Evolutionary conservation across 2,888 invertebrate species (phyloP).

Genomic region (Pachliopta kotzebuea): DNA sequence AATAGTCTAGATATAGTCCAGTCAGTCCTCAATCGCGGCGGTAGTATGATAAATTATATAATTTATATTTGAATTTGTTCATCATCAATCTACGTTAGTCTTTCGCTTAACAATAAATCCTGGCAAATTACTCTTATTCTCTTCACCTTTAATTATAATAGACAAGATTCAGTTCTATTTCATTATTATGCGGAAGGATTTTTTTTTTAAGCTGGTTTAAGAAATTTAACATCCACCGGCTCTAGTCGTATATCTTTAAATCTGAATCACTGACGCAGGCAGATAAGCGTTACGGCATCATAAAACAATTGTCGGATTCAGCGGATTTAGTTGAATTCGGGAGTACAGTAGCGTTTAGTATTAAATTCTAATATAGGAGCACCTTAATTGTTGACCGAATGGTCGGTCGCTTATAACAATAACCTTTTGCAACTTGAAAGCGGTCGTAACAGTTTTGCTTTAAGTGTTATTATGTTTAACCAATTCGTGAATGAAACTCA

Average conservation of each 20-base stretch:
- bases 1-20: too few species aligned
- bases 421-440: not conserved
- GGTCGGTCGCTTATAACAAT: constrained; percentile 1
- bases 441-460: constrained; percentile 8
- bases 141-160: not conserved
- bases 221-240: not conserved
- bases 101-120: too few species aligned
- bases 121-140: too few species aligned
- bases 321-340: constrained; percentile 10
- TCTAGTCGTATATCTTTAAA: not conserved
- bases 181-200: not conserved
- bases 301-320: constrained; percentile 9
- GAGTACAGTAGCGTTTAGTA: constrained; percentile 4
- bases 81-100: too few species aligned
- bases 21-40: too few species aligned
- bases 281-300: not conserved
- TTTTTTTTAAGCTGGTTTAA: not conserved
- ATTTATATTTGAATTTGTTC: too few species aligned
- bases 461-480: constrained; percentile 4
- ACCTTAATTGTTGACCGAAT: constrained; percentile 12
- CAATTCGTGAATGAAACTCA: not conserved
- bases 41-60: too few species aligned
- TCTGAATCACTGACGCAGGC: not conserved
- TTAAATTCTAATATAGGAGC: constrained; percentile 5
- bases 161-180: not conserved